These are phyloP conservation scores for Margarornis squamiger DNA, from an alignment of 2,797 vertebrate species.

Conservation along the genomic window DNA sequence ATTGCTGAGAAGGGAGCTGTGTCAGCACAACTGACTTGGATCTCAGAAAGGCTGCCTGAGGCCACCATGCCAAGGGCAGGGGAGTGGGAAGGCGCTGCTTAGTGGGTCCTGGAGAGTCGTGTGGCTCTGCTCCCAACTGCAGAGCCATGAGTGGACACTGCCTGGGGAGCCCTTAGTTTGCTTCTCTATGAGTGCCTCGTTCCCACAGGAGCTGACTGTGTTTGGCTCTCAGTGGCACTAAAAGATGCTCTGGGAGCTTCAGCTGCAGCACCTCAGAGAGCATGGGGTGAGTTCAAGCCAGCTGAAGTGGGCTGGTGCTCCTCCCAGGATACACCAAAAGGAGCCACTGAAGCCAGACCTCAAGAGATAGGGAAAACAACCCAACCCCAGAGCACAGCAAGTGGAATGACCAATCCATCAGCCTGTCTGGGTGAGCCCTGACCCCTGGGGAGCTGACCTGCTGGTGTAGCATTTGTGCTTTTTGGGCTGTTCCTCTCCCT, in stretches of 20 bases:
- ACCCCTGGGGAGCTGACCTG: neutral
- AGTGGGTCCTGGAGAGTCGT: neutral
- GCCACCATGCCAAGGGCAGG: neutral
- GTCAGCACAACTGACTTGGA: neutral
- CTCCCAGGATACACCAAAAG: neutral
- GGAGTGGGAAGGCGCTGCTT: rapidly evolving
- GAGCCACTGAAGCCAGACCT: neutral
- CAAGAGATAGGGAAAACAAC: neutral
- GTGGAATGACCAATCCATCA: neutral
- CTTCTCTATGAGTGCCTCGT: neutral
- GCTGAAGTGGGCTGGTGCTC: neutral
- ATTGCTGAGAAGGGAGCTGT: neutral
- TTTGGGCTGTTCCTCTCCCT: neutral
- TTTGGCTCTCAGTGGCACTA: neutral
- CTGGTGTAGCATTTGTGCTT: rapidly evolving
- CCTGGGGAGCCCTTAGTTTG: neutral
- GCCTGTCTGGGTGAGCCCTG: neutral
- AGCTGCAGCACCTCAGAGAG: neutral
- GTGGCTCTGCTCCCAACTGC: neutral
- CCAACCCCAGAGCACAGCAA: neutral
- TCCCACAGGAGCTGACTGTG: rapidly evolving
- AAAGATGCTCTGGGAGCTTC: neutral
- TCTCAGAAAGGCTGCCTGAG: neutral
- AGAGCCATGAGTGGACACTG: neutral
- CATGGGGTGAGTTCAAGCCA: neutral